These are phyloP conservation scores for Gobionotothen gibberifrons DNA, from an alignment of 2,797 vertebrate species.

Conservation along the genomic window DNA sequence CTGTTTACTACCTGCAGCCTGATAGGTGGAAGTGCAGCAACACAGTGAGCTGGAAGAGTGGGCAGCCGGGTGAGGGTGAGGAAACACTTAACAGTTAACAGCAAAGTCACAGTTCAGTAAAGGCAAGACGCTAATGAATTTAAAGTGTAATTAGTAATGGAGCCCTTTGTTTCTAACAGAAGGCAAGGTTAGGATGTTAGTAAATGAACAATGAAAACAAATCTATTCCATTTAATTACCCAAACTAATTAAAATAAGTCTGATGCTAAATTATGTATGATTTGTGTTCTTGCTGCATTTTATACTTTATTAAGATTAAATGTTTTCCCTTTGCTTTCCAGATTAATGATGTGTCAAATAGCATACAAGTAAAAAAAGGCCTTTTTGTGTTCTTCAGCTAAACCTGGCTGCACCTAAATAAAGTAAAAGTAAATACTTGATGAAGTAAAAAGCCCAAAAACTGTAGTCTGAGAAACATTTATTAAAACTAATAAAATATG, in stretches of 20 bases:
- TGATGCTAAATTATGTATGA: neutral
- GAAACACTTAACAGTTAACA: slow-evolving; percentile 19
- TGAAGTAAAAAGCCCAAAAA: neutral
- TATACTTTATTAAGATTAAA: neutral
- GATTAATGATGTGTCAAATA: neutral
- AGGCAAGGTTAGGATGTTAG: slow-evolving; percentile 7
- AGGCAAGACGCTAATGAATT: slow-evolving; percentile 9
- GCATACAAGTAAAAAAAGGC: neutral
- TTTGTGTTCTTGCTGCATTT: neutral
- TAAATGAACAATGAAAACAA: neutral
- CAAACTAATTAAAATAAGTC: slow-evolving; percentile 8
- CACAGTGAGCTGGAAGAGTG: neutral
- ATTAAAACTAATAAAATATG: neutral
- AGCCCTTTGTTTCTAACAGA: slow-evolving; percentile 1
- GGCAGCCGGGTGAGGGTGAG: neutral
- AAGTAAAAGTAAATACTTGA: neutral
- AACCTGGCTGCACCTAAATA: neutral
- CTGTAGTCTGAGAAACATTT: neutral
- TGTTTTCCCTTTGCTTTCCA: neutral
- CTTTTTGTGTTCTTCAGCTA: neutral
- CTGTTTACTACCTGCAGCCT: slow-evolving; percentile 40
- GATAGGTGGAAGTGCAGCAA: slow-evolving; percentile 26
- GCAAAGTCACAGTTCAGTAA: slow-evolving; percentile 30
- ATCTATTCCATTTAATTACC: neutral
- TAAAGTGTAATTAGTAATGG: slow-evolving; percentile 18